Percentiles rank a stretch among this genome's conserved stretches.
phyloP scores from a whole-genome alignment of 2,797 vertebrate genomes.

The Dryobates pubescens region DNA sequence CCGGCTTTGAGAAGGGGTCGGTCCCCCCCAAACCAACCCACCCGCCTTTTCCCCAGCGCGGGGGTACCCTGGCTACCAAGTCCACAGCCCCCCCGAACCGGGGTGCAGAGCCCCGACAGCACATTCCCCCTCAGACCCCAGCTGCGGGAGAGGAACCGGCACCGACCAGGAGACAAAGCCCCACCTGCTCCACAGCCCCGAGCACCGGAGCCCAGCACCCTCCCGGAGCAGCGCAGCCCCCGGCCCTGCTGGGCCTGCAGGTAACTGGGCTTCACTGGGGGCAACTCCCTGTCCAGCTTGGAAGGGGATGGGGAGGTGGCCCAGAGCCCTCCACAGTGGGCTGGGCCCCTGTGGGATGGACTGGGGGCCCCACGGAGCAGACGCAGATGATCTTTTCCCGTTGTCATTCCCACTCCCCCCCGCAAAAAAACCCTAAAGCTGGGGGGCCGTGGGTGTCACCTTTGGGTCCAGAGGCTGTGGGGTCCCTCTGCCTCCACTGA shows the following conservation, averaged over 20 bases:
- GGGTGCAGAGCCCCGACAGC: neutral
- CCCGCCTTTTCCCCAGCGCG: neutral
- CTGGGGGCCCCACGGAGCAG: neutral
- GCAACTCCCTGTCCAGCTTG: neutral
- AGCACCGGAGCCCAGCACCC: neutral
- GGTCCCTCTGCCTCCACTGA: rapidly evolving
- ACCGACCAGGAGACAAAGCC: neutral
- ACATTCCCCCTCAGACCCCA: no score
- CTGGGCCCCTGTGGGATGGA: neutral
- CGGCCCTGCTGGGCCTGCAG: neutral
- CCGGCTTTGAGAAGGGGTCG: rapidly evolving
- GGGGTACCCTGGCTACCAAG: rapidly evolving
- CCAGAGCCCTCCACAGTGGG: neutral
- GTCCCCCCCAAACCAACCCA: rapidly evolving
- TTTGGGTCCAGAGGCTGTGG: neutral
- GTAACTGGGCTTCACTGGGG: neutral
- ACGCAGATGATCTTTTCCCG: rapidly evolving
- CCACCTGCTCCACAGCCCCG: neutral
- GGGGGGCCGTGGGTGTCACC: neutral
- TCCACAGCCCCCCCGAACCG: rapidly evolving
- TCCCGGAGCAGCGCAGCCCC: neutral
- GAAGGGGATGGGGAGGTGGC: neutral
- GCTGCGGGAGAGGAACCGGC: neutral
- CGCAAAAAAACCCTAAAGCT: rapidly evolving
- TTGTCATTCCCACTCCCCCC: neutral